These are phyloP conservation scores for Plebejus melissa DNA, from an alignment of 2,888 invertebrate genomes.

Conservation along the genomic window DNA sequence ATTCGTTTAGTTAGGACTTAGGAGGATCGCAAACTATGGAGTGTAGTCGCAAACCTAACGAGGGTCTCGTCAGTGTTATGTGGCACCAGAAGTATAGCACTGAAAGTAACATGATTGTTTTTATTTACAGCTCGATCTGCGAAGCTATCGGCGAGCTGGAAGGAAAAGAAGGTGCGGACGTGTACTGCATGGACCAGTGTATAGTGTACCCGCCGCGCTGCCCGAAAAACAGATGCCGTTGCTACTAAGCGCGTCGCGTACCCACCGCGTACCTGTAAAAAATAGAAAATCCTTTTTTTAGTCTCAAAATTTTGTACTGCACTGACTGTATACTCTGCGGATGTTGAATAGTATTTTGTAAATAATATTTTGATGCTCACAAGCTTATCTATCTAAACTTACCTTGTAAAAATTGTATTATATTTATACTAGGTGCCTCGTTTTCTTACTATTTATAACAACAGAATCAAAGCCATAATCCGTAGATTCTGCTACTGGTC, in stretches of 20 bases:
- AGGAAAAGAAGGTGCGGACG: conserved; percentile 86
- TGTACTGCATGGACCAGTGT: conserved; percentile 92
- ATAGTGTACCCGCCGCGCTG: conserved; percentile 87
- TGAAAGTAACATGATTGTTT: conserved; percentile 12
- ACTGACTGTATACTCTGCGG: background rate
- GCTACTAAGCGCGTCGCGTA: conserved; percentile 60
- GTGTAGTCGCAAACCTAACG: too few species aligned
- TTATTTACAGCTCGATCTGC: conserved; percentile 83
- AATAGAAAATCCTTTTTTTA: background rate
- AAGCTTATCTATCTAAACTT: background rate
- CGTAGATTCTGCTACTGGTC: background rate
- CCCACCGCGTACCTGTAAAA: conserved; percentile 10
- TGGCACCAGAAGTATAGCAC: background rate
- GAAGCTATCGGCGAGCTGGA: conserved; percentile 88
- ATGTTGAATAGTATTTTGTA: conserved; percentile 10
- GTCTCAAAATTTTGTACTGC: background rate
- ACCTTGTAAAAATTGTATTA: conserved; percentile 5
- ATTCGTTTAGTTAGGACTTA: too few species aligned
- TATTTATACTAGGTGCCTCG: conserved; percentile 1
- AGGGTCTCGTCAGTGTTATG: too few species aligned
- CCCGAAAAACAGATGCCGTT: conserved; percentile 85
- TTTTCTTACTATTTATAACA: background rate
- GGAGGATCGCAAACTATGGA: too few species aligned
- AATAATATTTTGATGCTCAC: conserved; percentile 2
- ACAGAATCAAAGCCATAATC: conserved; percentile 6